Evolutionary conservation across 1,140 invertebrate genomes (phyloP), one percentile per base, ranked within the genome.

Genomic region (Augochlora pura): DNA sequence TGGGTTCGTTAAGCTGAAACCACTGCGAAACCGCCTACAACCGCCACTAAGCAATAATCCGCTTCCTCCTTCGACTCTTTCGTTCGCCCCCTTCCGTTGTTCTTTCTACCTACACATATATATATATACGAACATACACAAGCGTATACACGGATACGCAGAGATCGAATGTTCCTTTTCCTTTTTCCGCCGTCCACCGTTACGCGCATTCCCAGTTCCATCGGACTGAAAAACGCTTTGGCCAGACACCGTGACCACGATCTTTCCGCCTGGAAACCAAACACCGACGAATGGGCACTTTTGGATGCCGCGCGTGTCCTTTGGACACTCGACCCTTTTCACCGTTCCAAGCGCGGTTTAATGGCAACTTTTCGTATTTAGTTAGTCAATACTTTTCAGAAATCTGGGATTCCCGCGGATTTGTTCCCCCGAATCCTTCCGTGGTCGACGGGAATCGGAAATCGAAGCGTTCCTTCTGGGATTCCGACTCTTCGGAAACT

Each of bases 1-100:
- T 83, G 49, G 76, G 82, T 89, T 89, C 88, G 88, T 90, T 89
- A 89, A 90, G 85, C 78, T 79, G 76, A 83, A 85, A 77, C 82
- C 82, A 82, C 76, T 71, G 79, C 74, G 71, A 87, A 87, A 84
- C 85, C 85, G 81, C 76, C 80, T 75, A 81, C 81, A 79, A 87
- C 72, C 78, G 70, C 74, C 80, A 65, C 25, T 76, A 18, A 81
- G 68, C 39, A 81, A 76, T 86, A 84, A 86, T 86, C 77, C 63
- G 62, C 75, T 46, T 68, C 38, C 69, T 78, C 59, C 62, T 73
- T 70, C 42, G 75, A 52, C 49, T 64, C 52, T 25, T 39, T 64
- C 54, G 16, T 12, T 46, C 10, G 10, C 14, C 23, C 42, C 54
- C 46, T 57, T 57, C 54, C 18, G 54, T 57, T 57, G 54, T n/a